Evolutionary conservation across 2,888 invertebrate species (phyloP).

Genomic region (Coenonympha arcania): DNA sequence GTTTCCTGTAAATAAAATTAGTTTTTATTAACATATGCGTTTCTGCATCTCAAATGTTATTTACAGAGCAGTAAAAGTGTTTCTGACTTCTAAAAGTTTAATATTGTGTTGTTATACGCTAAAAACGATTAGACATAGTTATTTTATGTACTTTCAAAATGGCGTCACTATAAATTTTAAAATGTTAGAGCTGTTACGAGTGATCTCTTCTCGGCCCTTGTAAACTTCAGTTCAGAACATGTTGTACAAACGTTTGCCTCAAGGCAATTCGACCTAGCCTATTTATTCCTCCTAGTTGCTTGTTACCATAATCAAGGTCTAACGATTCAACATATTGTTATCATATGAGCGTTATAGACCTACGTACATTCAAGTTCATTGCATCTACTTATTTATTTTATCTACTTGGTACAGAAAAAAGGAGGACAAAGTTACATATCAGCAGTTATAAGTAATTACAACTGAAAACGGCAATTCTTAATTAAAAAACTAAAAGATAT

Average conservation of each 20-base stretch:
- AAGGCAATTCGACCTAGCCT: neutral
- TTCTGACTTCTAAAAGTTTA: conserved; percentile 14
- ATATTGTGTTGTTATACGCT: conserved; percentile 17
- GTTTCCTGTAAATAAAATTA: too few relatives aligned
- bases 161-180: too few relatives aligned
- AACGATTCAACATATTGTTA: neutral
- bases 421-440: neutral
- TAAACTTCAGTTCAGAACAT: neutral
- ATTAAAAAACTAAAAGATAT: neutral
- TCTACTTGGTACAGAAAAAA: neutral
- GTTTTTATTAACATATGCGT: too few relatives aligned
- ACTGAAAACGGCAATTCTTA: neutral
- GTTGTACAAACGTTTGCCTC: neutral
- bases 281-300: neutral
- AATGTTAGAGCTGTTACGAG: too few relatives aligned
- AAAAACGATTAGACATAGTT: neutral
- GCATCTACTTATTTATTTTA: neutral
- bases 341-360: neutral
- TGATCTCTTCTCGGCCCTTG: neutral
- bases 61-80: conserved; percentile 2
- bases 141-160: neutral
- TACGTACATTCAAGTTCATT: neutral
- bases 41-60: neutral
- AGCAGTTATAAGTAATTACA: neutral
- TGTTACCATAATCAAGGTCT: neutral